Base-by-base conservation (phyloP, 2,888 invertebrate genomes). In the Stegophylla sp. region DNA sequence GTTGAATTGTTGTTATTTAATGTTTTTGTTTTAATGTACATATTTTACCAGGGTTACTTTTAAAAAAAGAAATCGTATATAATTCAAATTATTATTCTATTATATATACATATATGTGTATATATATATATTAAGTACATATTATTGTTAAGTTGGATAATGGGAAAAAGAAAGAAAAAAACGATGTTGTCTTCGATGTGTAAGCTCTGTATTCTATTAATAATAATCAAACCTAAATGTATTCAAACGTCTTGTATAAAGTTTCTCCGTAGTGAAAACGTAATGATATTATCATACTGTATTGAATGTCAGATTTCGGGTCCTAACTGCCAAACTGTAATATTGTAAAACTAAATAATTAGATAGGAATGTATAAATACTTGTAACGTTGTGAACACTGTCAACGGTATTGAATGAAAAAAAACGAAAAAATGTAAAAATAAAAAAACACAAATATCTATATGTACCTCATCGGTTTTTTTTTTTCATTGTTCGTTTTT, bases 1-100 rank as follows among this genome's bases (percentile, higher is more conserved):
- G n/a, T n/a, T 53, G 15, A 26, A 67, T 53, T 23, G 77, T 77
- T 77, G 59, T 77, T 69, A 59, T 77, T 28, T 20, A 59, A 51
- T 45, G n/a, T 74, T 59, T 77, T 76, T 34, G 26, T 61, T 77
- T 69, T 23, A 23, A 3, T 79, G 79, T 79, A 79, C 79, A 79
- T 79, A 79, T 71, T 79, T 79, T 79, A 79, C 61, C 79, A 79
- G 79, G 79, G 79, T 79, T 79, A 71, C 28, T 71, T 79, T 69
- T 69, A 69, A 77, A 67, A 53, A 67, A 53, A 64, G 26, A 28
- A 45, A 67, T 67, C 51, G 51, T 34, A 20, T 51, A 53, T 69
- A 26, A 64, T 63, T 64, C 20, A 53, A n/a, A 53, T 53, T 9
- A 43, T 43, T 43, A 43, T 43, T 43, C 5, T 43, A 5, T 9